Evolutionary conservation across 2,113 vertebrate genomes (phyloP), one percentile per base, ranked within the genome.

Genomic region (Engraulis encrasicolus): DNA sequence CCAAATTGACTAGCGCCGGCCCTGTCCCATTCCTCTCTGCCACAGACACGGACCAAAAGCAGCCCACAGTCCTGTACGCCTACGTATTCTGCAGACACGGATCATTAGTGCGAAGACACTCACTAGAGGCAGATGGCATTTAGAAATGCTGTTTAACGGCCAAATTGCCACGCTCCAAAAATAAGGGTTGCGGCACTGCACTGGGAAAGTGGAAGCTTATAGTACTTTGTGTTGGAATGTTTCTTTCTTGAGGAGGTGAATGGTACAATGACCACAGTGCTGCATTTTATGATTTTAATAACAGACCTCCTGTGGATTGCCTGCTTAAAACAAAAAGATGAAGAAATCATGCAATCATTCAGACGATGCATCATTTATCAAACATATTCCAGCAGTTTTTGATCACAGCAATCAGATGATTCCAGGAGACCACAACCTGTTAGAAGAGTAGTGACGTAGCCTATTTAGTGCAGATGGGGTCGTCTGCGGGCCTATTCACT

Each of bases 11-110:
- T n/a, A 17, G 34, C 52, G 40, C 80, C 20, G 36, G 36, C 77
- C 79, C 54, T 74, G 85, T 84, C 23, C 31, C 34, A 40, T 23
- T 6, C 37, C 81, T 17, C 54, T 50, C 18, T n/a, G 54, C 7
- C 19, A n/a, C 19, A 58, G 54, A 58, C 19, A 58, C 54, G 7
- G 54, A 20, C 19, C 54, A 19, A 3, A 3, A 58, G 50, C 19
- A n/a, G 19, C 54, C 54, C 54, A n/a, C 19, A 58, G 54, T 58
- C 19, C 54, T 23, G 20, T 23, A 20, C 7, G 58, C n/a, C n/a
- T n/a, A n/a, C n/a, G n/a, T n/a, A n/a, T n/a, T n/a, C 9, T 31
- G 58, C 9, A 23, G 27, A 15, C n/a, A 66, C 11, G 23, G 58
- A 27, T 14, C 58, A 66, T 66, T 31, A 66, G 58, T 7, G 23